Percentiles rank a stretch among this genome's conserved stretches.
phyloP scores from a whole-genome alignment of 2,797 vertebrate species.

The Erethizon dorsatum region DNA sequence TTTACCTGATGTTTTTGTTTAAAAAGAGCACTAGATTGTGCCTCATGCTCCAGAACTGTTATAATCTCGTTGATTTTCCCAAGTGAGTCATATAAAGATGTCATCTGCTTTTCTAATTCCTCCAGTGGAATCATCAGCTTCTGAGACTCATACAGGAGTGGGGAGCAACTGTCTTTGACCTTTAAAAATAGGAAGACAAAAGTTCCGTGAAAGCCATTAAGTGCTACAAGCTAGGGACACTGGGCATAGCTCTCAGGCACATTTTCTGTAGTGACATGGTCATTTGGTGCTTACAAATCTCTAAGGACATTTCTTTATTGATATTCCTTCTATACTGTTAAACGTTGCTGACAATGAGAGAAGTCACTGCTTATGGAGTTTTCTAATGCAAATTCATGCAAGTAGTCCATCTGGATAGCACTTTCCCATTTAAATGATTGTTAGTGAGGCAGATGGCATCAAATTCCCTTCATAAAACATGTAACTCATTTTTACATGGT shows the following conservation, averaged over 20 bases:
- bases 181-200: constrained; percentile 85
- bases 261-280: background rate
- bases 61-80: constrained; percentile 95
- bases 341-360: background rate
- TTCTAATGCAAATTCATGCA: constrained; percentile 46
- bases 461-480: background rate
- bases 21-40: constrained; percentile 92
- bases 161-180: constrained; percentile 94
- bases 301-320: background rate
- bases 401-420: background rate
- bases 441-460: constrained; percentile 17
- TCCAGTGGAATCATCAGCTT: constrained; percentile 94
- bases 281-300: background rate
- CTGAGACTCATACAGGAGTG: constrained; percentile 94
- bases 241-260: background rate
- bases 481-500: background rate
- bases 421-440: background rate
- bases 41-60: constrained; percentile 92
- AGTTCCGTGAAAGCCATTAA: background rate
- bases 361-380: background rate
- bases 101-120: constrained; percentile 97
- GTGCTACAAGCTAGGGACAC: background rate
- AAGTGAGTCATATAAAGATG: constrained; percentile 96
- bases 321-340: background rate
- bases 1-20: constrained; percentile 97